phyloP scores from a whole-genome alignment of 2,113 vertebrate species.

The Notarius quadriscutis region DNA sequence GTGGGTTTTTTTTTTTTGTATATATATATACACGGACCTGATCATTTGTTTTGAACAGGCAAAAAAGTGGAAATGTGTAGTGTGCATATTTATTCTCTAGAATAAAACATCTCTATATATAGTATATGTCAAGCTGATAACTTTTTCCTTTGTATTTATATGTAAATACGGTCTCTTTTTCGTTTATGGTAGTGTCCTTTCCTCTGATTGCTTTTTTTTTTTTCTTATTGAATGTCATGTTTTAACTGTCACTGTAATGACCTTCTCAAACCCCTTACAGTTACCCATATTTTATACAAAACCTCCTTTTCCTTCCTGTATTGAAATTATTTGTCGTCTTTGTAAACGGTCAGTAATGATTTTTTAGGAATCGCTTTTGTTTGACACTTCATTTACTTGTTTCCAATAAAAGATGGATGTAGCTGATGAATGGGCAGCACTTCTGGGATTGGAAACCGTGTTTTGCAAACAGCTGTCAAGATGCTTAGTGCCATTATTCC shows the following conservation, averaged over 20 bases:
- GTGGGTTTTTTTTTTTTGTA: background rate
- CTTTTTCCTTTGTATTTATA: constrained; percentile 62
- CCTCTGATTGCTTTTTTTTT: constrained; percentile 32
- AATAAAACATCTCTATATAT: constrained; percentile 46
- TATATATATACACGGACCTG: background rate
- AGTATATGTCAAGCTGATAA: constrained; percentile 40
- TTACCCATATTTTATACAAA: constrained; percentile 6
- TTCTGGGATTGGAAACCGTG: background rate
- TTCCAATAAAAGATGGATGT: constrained; percentile 58
- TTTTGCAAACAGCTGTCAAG: background rate
- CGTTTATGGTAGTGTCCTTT: constrained; percentile 32
- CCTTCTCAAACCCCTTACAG: background rate
- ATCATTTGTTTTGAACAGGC: constrained; percentile 8
- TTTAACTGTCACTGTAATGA: background rate
- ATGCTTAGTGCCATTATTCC: background rate
- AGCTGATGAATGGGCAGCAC: background rate
- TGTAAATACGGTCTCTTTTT: constrained; percentile 54
- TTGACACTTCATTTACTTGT: constrained; percentile 49
- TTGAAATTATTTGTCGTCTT: background rate
- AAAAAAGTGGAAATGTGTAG: constrained; percentile 48
- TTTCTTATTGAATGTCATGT: constrained; percentile 19
- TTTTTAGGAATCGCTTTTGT: constrained; percentile 43
- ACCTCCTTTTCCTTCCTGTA: background rate
- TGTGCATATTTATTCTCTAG: constrained; percentile 65
- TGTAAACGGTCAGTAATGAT: constrained; percentile 28